These are phyloP conservation scores for Syrrhaptes paradoxus DNA, from an alignment of 2,113 vertebrate species.

Conservation along the genomic window DNA sequence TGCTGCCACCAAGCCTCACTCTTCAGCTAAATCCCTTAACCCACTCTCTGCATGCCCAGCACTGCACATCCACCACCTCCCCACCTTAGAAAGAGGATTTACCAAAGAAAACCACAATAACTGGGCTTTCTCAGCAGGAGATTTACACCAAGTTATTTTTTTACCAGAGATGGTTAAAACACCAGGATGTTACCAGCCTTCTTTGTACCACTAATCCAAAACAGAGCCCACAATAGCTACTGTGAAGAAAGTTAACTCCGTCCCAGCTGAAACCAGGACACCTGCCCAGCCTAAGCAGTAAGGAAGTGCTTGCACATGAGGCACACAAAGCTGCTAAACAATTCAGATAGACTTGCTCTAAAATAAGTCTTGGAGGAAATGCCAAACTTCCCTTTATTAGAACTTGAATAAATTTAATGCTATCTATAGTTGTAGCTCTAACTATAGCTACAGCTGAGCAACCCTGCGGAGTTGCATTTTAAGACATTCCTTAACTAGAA, in stretches of 20 bases:
- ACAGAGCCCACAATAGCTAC: too few relatives aligned
- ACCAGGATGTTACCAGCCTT: too few relatives aligned
- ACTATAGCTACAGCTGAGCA: conserved; percentile 45
- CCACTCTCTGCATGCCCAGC: neutral
- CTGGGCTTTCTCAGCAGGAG: neutral
- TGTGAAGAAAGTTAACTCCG: too few relatives aligned
- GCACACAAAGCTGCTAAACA: neutral
- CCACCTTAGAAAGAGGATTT: neutral
- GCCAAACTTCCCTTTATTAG: conserved; percentile 35
- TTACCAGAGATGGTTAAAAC: neutral
- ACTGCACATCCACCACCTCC: neutral
- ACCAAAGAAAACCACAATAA: neutral
- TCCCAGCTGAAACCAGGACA: neutral
- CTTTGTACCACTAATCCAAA: too few relatives aligned
- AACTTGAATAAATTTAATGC: conserved; percentile 41
- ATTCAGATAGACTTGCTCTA: neutral
- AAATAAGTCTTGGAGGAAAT: neutral
- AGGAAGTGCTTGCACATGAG: neutral
- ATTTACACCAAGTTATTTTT: neutral
- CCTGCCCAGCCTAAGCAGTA: neutral
- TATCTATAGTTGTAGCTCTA: conserved; percentile 50
- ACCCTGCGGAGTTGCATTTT: conserved; percentile 39
- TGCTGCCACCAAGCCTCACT: neutral
- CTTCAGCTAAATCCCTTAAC: neutral
- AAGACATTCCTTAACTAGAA: conserved; percentile 54